Evolutionary conservation across 2,113 vertebrate species (phyloP).

Genomic region (Archocentrus centrarchus): DNA sequence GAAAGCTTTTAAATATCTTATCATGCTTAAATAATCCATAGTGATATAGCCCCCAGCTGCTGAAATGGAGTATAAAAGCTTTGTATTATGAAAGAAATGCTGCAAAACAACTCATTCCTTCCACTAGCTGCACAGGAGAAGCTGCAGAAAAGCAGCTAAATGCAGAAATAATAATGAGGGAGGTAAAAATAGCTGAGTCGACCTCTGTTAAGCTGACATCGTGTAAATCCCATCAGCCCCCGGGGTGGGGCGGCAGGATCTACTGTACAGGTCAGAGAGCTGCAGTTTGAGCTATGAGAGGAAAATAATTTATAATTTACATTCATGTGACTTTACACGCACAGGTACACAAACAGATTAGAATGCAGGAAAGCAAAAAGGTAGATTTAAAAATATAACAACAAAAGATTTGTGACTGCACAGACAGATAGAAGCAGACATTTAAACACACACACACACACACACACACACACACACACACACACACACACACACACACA

Average conservation of each 20-base stretch:
- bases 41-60: neutral
- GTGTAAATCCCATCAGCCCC: constrained; percentile 63
- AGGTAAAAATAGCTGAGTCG: constrained; percentile 55
- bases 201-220: constrained; percentile 54
- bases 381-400: neutral
- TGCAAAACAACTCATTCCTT: neutral
- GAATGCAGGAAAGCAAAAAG: neutral
- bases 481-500: neutral
- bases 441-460: neutral
- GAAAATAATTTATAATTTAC: constrained; percentile 16
- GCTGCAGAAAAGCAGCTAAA: constrained; percentile 46
- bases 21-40: constrained; percentile 4
- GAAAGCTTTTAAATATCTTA: neutral
- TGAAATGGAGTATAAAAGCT: neutral
- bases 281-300: neutral
- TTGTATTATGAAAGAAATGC: neutral
- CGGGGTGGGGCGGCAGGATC: constrained; percentile 26
- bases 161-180: constrained; percentile 49
- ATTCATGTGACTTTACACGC: neutral
- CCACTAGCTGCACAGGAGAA: neutral
- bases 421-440: too few relatives aligned
- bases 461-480: too few relatives aligned
- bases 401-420: neutral
- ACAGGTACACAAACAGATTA: neutral
- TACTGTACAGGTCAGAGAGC: constrained; percentile 37